phyloP scores from a whole-genome alignment of 2,113 vertebrate genomes.

The Colossoma macropomum region DNA sequence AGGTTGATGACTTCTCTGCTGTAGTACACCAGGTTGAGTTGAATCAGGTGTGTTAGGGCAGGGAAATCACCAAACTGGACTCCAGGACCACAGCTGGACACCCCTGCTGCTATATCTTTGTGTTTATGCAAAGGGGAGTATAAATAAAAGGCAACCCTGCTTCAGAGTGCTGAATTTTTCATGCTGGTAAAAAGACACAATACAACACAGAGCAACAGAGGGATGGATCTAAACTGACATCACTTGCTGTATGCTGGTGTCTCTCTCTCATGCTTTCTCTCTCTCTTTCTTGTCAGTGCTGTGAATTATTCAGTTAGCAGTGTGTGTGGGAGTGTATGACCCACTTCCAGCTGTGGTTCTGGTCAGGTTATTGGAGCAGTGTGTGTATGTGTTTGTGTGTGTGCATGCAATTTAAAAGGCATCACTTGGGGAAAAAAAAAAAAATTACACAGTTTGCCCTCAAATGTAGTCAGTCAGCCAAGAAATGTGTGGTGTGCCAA shows the following conservation, averaged over 20 bases:
- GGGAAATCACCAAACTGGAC: background rate
- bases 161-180: constrained; percentile 27
- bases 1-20: too few species aligned
- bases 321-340: constrained; percentile 23
- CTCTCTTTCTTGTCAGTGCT: background rate
- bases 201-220: constrained; percentile 10
- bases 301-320: constrained; percentile 50
- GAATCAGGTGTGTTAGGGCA: background rate
- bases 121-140: background rate
- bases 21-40: background rate
- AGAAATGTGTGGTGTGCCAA: background rate
- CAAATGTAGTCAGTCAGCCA: background rate
- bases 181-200: constrained; percentile 8
- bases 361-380: constrained; percentile 32
- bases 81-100: background rate
- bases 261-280: constrained; percentile 11
- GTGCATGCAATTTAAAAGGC: background rate
- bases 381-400: constrained; percentile 31
- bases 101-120: background rate
- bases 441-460: background rate
- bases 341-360: constrained; percentile 23
- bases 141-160: background rate
- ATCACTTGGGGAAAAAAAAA: too few species aligned
- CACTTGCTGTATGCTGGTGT: background rate
- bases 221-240: constrained; percentile 3